Evolutionary conservation across 2,797 vertebrate species (phyloP).

Genomic region (Hydrolagus colliei): DNA sequence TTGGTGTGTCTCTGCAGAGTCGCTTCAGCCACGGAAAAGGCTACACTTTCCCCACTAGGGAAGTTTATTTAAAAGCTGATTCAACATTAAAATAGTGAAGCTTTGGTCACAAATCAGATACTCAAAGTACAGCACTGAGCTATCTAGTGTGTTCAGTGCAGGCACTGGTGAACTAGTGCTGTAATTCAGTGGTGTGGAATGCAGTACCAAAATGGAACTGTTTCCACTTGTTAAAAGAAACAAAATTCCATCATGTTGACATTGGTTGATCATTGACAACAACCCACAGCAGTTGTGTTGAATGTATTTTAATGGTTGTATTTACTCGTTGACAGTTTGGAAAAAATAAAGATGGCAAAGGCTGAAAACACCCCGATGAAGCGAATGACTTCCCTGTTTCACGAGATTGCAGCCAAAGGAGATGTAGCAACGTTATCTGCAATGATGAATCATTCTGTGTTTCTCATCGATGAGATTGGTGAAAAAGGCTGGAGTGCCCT

Average conservation of each 20-base stretch:
- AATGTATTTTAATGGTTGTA: not conserved
- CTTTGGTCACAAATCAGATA: too few relatives aligned
- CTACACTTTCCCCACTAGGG: too few relatives aligned
- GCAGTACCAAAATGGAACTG: too few relatives aligned
- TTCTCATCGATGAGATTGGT: constrained; percentile 62
- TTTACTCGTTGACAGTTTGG: not conserved
- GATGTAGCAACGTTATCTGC: constrained; percentile 55
- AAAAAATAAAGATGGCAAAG: constrained; percentile 49
- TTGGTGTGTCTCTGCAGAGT: too few relatives aligned
- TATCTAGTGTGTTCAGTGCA: too few relatives aligned
- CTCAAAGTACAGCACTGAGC: too few relatives aligned
- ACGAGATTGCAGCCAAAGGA: constrained; percentile 65
- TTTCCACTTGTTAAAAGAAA: not conserved
- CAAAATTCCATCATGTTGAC: not conserved
- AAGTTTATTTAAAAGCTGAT: too few relatives aligned
- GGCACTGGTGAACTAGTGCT: too few relatives aligned
- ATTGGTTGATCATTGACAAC: not conserved
- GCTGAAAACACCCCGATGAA: constrained; percentile 48
- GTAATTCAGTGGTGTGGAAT: too few relatives aligned
- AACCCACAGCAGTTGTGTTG: not conserved
- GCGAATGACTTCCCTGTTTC: constrained; percentile 62
- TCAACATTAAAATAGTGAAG: too few relatives aligned
- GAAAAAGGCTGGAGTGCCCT: constrained; percentile 79
- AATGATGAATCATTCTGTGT: constrained; percentile 54
- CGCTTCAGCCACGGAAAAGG: too few relatives aligned